phyloP scores from a whole-genome alignment of 1,140 invertebrate species.

The Rhizoglyphus robini region DNA sequence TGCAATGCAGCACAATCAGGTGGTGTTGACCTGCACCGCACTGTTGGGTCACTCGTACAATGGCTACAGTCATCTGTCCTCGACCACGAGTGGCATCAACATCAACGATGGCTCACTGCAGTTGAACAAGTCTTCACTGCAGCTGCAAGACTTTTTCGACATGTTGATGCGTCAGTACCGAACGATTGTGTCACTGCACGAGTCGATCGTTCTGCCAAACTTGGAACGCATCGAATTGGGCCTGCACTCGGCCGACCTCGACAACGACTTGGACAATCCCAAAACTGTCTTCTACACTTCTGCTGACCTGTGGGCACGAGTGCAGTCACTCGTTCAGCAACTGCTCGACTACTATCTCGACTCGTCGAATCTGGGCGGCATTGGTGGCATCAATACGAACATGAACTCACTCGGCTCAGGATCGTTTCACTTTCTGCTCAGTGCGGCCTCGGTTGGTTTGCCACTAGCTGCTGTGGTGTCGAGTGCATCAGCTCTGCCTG shows the following conservation, averaged over 20 bases:
- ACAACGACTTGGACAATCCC: neutral
- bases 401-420: neutral
- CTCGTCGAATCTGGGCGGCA: neutral
- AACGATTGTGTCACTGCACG: slow-evolving; percentile 52
- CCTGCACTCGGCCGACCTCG: neutral
- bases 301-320: slow-evolving; percentile 70
- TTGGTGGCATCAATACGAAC: neutral
- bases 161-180: slow-evolving; percentile 58
- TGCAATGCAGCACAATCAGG: neutral
- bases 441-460: neutral
- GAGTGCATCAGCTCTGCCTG: neutral
- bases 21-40: neutral
- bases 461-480: neutral
- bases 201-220: slow-evolving; percentile 38
- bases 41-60: neutral
- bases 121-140: slow-evolving; percentile 23
- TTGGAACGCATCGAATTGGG: neutral
- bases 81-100: neutral
- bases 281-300: slow-evolving; percentile 47
- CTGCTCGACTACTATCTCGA: slow-evolving; percentile 21
- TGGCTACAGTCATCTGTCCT: neutral
- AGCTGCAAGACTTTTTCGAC: slow-evolving; percentile 36
- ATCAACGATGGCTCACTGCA: neutral
- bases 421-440: neutral
- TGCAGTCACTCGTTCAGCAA: slow-evolving; percentile 57